A percentile compares a stretch with the other conserved stretches of the same genome.
These are phyloP conservation scores for Beroe forskalii DNA, from an alignment of 37 sponge, comb jelly and placozoan genomes.

Conservation along the genomic window DNA sequence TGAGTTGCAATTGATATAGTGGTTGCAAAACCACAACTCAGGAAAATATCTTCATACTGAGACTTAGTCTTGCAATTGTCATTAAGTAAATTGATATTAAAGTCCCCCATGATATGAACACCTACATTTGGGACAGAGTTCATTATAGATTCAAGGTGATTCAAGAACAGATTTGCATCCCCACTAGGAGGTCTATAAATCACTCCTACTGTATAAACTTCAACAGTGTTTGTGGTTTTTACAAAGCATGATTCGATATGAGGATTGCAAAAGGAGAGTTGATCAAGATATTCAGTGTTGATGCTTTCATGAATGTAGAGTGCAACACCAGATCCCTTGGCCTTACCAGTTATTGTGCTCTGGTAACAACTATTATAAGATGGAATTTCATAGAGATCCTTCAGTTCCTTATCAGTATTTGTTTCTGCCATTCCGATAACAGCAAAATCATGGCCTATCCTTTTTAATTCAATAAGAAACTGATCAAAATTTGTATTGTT, in stretches of 20 bases:
- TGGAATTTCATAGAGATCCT: neutral
- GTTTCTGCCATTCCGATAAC: neutral
- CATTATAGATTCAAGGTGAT: neutral
- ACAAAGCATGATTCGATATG: neutral
- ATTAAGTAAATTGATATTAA: too few species aligned
- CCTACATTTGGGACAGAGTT: neutral
- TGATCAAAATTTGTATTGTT: neutral
- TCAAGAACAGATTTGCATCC: neutral
- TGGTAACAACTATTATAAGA: neutral
- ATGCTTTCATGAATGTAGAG: neutral
- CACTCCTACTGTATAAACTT: neutral
- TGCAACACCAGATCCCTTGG: neutral
- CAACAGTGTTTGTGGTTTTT: neutral
- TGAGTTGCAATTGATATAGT: neutral
- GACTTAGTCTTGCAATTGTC: too few species aligned
- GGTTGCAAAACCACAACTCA: neutral
- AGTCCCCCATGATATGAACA: neutral
- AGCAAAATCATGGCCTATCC: neutral
- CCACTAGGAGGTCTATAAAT: neutral
- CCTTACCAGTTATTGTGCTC: neutral
- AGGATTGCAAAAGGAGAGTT: neutral
- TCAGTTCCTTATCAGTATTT: neutral
- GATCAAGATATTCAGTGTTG: neutral
- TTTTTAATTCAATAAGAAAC: neutral
- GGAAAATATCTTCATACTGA: too few species aligned